Evolutionary conservation across 2,888 invertebrate genomes (phyloP).

Genomic region (Ophion ellenae): DNA sequence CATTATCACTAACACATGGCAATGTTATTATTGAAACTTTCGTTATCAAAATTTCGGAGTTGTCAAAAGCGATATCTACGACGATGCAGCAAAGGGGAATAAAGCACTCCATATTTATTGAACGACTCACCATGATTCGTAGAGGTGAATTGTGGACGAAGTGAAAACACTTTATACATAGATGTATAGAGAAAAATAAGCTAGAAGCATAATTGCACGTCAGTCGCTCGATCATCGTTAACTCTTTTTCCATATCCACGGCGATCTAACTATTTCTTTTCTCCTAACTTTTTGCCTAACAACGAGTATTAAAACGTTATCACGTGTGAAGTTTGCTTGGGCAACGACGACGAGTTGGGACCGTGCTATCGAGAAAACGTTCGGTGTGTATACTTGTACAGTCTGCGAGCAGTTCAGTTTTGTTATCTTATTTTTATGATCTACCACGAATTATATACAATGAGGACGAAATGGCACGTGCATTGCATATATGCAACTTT

Average conservation of each 20-base stretch:
- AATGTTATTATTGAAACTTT: not conserved
- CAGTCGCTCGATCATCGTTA: constrained; percentile 76
- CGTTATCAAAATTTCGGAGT: too few relatives aligned
- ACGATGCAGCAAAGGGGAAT: too few relatives aligned
- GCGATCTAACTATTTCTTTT: constrained; percentile 37
- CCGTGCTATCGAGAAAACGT: constrained; percentile 35
- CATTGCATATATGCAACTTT: not conserved
- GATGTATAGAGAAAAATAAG: constrained; percentile 45
- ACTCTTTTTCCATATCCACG: constrained; percentile 63
- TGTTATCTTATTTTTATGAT: constrained; percentile 60
- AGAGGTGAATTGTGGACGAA: constrained; percentile 3
- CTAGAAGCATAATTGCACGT: constrained; percentile 64
- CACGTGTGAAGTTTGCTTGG: constrained; percentile 63
- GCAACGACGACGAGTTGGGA: constrained; percentile 45
- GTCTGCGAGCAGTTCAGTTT: constrained; percentile 23
- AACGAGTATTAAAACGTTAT: constrained; percentile 65
- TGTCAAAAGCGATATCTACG: too few relatives aligned
- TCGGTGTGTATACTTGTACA: not conserved
- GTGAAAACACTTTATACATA: not conserved
- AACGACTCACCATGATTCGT: not conserved
- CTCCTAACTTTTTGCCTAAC: constrained; percentile 53
- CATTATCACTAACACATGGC: not conserved
- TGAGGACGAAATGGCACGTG: constrained; percentile 30
- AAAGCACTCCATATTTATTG: too few relatives aligned
- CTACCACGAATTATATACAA: constrained; percentile 57